A percentile compares a stretch with the other conserved stretches of the same genome.
Conservation (phyloP, 1,140 invertebrate genomes). For the Phortica variegata region DNA sequence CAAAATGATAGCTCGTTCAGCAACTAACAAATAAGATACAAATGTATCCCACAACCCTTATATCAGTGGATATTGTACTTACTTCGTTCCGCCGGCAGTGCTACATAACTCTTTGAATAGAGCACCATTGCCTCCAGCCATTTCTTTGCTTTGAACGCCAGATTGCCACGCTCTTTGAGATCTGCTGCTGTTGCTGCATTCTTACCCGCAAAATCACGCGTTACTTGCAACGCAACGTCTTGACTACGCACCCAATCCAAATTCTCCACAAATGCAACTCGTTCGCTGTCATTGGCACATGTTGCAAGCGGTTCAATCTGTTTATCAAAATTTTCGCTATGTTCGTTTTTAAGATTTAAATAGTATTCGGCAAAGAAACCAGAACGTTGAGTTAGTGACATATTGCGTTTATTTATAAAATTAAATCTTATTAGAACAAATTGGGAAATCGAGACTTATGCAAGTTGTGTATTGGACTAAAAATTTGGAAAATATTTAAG, state of each 20-base stretch:
- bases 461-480: constrained; percentile 18
- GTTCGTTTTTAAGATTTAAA: constrained; percentile 37
- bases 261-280: constrained; percentile 45
- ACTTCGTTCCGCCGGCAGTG: constrained; percentile 68
- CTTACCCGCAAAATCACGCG: constrained; percentile 61
- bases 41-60: not conserved
- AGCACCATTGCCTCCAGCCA: constrained; percentile 71
- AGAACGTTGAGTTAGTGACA: constrained; percentile 30
- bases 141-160: constrained; percentile 73
- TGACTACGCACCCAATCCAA: constrained; percentile 32
- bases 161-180: constrained; percentile 76
- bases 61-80: constrained; percentile 23
- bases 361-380: constrained; percentile 53
- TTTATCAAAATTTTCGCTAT: constrained; percentile 26
- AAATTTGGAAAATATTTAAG: not conserved
- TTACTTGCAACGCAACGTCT: constrained; percentile 40
- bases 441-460: constrained; percentile 27
- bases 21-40: constrained; percentile 38
- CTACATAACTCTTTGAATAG: constrained; percentile 72
- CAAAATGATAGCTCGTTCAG: constrained; percentile 72
- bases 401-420: constrained; percentile 35
- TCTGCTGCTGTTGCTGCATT: constrained; percentile 63
- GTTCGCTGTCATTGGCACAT: constrained; percentile 45
- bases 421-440: constrained; percentile 7
- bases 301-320: constrained; percentile 17